Base-by-base conservation (phyloP, 2,797 vertebrate genomes). In the Takifugu rubripes region DNA sequence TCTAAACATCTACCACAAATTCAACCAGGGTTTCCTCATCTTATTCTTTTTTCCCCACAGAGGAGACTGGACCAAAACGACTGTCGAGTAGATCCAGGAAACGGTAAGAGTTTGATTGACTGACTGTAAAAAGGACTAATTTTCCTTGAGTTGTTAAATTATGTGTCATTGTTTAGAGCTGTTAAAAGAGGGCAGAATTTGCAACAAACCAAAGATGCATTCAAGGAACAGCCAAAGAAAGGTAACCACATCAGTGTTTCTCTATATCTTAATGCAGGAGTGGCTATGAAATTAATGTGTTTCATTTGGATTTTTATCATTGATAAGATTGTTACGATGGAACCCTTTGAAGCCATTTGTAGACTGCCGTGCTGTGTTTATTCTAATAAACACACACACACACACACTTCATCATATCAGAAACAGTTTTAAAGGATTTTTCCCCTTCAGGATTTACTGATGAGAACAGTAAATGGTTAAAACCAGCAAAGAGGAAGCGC, bases 71-170 rank as follows among this genome's bases (percentile, higher is more conserved):
- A 25, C 59, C 82, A 45, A 96, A 93, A 82, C 93, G 93, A 46
- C 83, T 95, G 16, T 97, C 95, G 40, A 94, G 94, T 53, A 91
- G 93, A 82, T 89, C 74, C 45, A 90, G 93, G 48, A 94, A 91
- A 86, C 94, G 96, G 96, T 96, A 81, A 88, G 84, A n/a, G 3
- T 5, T 8, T 5, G 27, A 31, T 10, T 10, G 9, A 50, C 54
- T 5, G 12, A 6, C 33, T 8, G 25, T 1, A 49, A 25, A 56
- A 21, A 27, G 15, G 27, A n/a, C 14, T 11, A 12, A 27, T 1
- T 42, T 12, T 62, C 51, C 44, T 14, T 14, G 57, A 48, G 44
- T 48, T 61, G 12, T 7, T 77, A 53, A 56, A 46, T 49, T 26
- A 25, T 53, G 2, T 61, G 69, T 70, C 25, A 52, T 74, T 65